phyloP scores from a whole-genome alignment of 2,113 vertebrate genomes.

The Syngnathus scovelli region DNA sequence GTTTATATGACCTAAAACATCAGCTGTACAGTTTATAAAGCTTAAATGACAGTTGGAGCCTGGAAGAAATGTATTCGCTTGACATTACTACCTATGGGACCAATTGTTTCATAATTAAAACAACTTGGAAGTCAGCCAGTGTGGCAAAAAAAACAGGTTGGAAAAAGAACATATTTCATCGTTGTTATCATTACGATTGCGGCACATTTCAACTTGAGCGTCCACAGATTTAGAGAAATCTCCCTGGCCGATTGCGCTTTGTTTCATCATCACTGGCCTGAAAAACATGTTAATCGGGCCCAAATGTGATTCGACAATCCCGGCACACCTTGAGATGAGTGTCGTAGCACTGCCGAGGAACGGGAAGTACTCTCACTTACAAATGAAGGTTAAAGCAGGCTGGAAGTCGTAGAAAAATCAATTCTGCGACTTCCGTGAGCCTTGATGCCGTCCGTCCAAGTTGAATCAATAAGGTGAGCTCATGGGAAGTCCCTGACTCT shows the following conservation, averaged over 20 bases:
- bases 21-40: neutral
- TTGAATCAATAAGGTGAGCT: slow-evolving; percentile 66
- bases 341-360: neutral
- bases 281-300: neutral
- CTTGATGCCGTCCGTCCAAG: slow-evolving; percentile 34
- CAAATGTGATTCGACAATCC: slow-evolving; percentile 8
- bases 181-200: slow-evolving; percentile 10
- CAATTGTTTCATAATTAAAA: neutral
- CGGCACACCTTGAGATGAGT: neutral
- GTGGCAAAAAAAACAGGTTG: neutral
- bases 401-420: neutral
- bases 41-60: neutral
- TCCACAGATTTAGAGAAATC: neutral
- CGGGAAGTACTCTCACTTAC: neutral
- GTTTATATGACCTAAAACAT: neutral
- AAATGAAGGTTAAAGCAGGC: neutral
- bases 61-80: neutral
- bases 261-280: slow-evolving; percentile 4
- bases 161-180: neutral
- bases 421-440: neutral
- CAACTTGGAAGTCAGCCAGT: neutral
- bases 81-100: neutral
- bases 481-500: slow-evolving; percentile 71
- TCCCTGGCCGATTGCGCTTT: neutral
- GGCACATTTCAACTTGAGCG: slow-evolving; percentile 4